Base-by-base conservation (phyloP, 2,888 invertebrate species). In the Tupiocoris notatus region DNA sequence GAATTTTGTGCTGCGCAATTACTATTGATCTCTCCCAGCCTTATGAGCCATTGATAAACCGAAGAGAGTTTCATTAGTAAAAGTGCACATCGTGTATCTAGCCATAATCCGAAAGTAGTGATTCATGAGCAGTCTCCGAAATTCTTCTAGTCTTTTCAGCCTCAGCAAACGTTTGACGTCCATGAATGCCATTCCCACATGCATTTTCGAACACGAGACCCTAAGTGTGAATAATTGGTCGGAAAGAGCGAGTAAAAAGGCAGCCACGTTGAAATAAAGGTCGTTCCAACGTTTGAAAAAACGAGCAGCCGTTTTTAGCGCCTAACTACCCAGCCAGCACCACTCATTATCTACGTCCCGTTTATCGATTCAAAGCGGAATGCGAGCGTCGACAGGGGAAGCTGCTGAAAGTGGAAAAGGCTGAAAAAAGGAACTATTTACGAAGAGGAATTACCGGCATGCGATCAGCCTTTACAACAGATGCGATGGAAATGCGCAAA, bases 341-440 rank as follows among this genome's bases (percentile, higher is more conserved):
- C 39, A 12, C 39, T 39, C 39, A 39, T 39, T 39, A 39, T 39
- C 39, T 39, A 39, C 39, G 39, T 3, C 39, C 39, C 39, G 6
- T 12, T 39, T 39, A 39, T 39, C 39, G 39, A 39, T 39, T 39
- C 39, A 39, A 7, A 3, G 39, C 12, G 39, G 39, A 39, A 39
- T 39, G 39, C 39, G 12, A 12, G 6, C 39, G 39, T 39, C 39
- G 39, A 39, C 39, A 39, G 39, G 39, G 39, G 6, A 12, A 39
- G 12, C 39, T 7, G 39, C 12, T 12, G 39, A 39, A 39, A n/a
- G 59, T 18, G 59, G 20, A 59, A 59, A 59, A 17, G 59, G 20
- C 59, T 9, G 20, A 59, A 59, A 59, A 59, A 59, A n/a, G 59
- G 7, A 59, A 59, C 59, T 59, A 59, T 59, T 59, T 59, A 59